Evolutionary conservation across 2,888 invertebrate genomes (phyloP), one percentile per base, ranked within the genome.

Genomic region (Spodoptera picta): DNA sequence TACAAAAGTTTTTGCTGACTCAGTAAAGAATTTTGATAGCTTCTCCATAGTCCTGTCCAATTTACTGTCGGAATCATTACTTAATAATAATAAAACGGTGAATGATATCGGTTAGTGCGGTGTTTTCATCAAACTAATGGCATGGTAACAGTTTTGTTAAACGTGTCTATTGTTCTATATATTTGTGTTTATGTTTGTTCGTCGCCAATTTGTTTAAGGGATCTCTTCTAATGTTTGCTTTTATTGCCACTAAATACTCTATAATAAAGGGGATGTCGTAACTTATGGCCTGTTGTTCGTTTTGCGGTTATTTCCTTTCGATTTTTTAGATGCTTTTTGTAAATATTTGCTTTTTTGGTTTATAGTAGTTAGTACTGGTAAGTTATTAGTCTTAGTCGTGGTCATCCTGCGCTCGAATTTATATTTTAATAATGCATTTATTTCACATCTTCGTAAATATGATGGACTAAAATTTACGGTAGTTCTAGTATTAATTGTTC

Each of bases 111-210:
- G 24, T 31, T 54, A 50, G 19, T 52, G 43, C 46, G 43, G n/a
- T n/a, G 78, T 83, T 81, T 80, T 77, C 69, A 80, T 79, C 72
- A 75, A 79, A 69, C 66, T 77, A 83, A 80, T 83, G 74, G 82
- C 75, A 75, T 66, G 71, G 70, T 81, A 77, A 84, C 79, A 73
- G 81, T 67, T 83, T 86, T 85, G 85, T 87, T 83, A 82, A 83
- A 79, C 76, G 77, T 77, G 83, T 82, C 82, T 77, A 84, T 88
- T 88, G 85, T 87, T 14, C 14, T 83, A 82, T 82, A 85, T 83
- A 85, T 83, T 76, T 72, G 75, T 79, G 45, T 71, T 60, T 55
- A 61, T 54, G 75, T 80, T 68, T 85, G 82, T 87, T 85, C 86
- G 76, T 84, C 72, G 81, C 76, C 79, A 85, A 84, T 87, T 88